Base-by-base conservation (phyloP, 2,113 vertebrate genomes). In the Rhadina sibilatrix region DNA sequence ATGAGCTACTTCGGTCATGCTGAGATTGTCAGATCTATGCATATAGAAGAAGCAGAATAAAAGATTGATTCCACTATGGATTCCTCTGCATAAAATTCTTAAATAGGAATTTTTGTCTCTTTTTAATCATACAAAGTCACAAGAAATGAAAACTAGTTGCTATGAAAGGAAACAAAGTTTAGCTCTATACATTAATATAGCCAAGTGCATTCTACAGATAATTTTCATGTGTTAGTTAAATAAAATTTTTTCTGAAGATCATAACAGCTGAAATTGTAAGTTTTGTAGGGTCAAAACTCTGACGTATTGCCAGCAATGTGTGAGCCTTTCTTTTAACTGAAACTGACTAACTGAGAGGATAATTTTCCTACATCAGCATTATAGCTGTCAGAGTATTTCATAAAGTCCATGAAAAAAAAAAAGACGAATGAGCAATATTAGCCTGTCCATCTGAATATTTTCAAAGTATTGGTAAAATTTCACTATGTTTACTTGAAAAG, bases 121-220 rank as follows among this genome's bases (percentile, higher is more conserved):
- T 85, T 65, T 35, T 31, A 42, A 50, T 50, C 6, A 37, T 5
- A 35, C 0, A 2, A 85, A 83, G 44, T 63, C 33, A 42, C 3
- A 59, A 70, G 75, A 65, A 52, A 4, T 4, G 9, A 47, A 68
- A 76, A 44, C 15, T 12, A 19, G 27, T 49, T 31, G 8, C 24
- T 69, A 40, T 17, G 47, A 75, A 80, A 71, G 8, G 18, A 75
- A 61, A 10, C 15, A 14, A 69, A 50, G 3, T 30, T 13, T 52
- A 69, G 2, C 6, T 11, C 11, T 65, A 11, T 21, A 37, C 9
- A 33, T 33, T 70, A 37, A 61, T 24, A 17, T 15, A 52, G 11
- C 8, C 6, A 46, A 38, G 3, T 17, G 3, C 7, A 71, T 75
- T 82, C 35, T 71, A 23, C 4, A 16, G 20, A 28, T 57, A 0